Evolutionary conservation across 2,797 vertebrate genomes (phyloP).

Genomic region (Graptemys geographica): DNA sequence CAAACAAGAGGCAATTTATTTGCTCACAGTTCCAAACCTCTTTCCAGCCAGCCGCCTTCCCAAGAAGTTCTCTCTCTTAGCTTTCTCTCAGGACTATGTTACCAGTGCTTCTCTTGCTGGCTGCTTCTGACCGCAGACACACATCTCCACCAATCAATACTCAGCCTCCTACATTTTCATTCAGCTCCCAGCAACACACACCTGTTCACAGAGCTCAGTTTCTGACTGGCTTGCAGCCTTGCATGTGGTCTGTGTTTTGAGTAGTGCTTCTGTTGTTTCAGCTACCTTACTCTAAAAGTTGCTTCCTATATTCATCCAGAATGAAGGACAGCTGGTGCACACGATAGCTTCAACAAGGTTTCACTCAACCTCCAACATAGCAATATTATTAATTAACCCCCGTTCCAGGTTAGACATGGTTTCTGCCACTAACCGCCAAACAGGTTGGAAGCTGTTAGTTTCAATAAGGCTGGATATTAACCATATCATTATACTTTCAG

Average conservation of each 20-base stretch:
- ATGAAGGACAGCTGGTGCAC: neutral
- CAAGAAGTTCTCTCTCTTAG: too few species aligned
- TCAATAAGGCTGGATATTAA: neutral
- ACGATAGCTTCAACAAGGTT: neutral
- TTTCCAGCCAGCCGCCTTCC: too few species aligned
- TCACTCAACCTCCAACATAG: conserved; percentile 3
- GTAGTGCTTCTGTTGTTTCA: neutral
- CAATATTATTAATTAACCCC: neutral
- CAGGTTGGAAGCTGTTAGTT: neutral
- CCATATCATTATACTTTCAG: fast-evolving
- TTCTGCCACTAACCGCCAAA: conserved; percentile 14
- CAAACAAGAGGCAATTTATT: too few species aligned
- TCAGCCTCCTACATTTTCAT: neutral
- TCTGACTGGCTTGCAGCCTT: neutral
- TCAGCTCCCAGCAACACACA: neutral
- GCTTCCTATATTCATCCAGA: neutral
- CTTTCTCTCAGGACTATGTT: neutral
- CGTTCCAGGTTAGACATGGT: neutral
- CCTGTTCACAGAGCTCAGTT: neutral
- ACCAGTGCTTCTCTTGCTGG: neutral
- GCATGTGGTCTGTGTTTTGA: neutral
- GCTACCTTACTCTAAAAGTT: neutral
- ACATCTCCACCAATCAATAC: neutral
- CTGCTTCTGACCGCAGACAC: neutral
- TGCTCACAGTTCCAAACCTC: too few species aligned